Evolutionary conservation across 2,113 vertebrate species (phyloP).

Genomic region (Sander lucioperca): DNA sequence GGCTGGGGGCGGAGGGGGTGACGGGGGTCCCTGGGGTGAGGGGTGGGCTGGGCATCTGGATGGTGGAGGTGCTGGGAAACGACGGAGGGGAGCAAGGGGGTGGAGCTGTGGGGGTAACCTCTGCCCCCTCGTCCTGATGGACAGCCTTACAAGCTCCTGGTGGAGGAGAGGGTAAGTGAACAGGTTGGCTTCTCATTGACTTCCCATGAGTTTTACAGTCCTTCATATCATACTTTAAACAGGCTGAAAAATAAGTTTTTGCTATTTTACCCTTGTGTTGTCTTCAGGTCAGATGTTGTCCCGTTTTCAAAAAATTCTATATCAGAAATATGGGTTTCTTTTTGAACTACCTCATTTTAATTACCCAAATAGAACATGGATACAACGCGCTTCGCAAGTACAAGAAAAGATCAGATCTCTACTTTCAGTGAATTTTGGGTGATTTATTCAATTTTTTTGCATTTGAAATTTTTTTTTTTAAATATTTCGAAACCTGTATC

Average conservation of each 20-base stretch:
- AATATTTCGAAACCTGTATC: too few species aligned
- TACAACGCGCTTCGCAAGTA: too few species aligned
- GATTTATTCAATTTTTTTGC: too few species aligned
- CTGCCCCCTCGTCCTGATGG: constrained; percentile 34
- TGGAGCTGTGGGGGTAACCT: constrained; percentile 25
- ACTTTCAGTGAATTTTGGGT: too few species aligned
- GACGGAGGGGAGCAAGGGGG: background rate
- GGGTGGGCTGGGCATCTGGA: constrained; percentile 66
- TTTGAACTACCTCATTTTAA: too few species aligned
- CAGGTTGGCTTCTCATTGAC: background rate
- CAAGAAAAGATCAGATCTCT: too few species aligned
- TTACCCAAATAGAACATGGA: too few species aligned
- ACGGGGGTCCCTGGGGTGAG: constrained; percentile 74
- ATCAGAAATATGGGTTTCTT: too few species aligned
- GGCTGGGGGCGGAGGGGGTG: constrained; percentile 78
- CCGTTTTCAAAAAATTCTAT: too few species aligned
- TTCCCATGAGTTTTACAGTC: background rate
- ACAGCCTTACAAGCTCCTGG: constrained; percentile 78
- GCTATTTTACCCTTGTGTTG: background rate
- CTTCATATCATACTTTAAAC: background rate
- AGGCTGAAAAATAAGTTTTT: background rate
- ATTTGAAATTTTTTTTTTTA: too few species aligned
- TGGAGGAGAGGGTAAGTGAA: constrained; percentile 11
- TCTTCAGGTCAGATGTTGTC: too few species aligned
- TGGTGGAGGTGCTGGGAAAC: constrained; percentile 20